These are phyloP conservation scores for Dicyrtoma fusca DNA, from an alignment of 2,888 invertebrate genomes.

Conservation along the genomic window DNA sequence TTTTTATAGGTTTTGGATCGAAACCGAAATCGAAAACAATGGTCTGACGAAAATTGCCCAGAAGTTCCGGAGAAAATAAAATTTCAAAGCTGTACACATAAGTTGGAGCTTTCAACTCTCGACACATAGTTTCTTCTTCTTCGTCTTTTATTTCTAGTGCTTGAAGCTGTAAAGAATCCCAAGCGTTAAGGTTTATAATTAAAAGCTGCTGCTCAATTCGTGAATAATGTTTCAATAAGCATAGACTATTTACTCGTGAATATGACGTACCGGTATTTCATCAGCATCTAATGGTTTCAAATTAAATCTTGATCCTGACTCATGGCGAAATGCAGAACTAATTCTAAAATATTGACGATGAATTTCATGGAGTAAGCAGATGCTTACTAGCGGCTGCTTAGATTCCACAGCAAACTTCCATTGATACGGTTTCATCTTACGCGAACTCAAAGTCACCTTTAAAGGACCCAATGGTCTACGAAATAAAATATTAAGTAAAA, in stretches of 20 bases:
- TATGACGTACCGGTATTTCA: slow-evolving; percentile 12
- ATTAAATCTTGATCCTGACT: slow-evolving; percentile 30
- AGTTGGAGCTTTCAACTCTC: slow-evolving; percentile 43
- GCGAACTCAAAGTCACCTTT: slow-evolving; percentile 39
- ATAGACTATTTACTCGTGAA: too few relatives aligned
- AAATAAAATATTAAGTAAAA: too few relatives aligned
- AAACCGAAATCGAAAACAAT: slow-evolving; percentile 75
- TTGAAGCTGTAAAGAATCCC: slow-evolving; percentile 38
- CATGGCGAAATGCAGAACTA: slow-evolving; percentile 48
- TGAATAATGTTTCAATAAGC: too few relatives aligned
- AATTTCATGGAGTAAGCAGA: slow-evolving; percentile 52
- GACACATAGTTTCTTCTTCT: slow-evolving; percentile 42
- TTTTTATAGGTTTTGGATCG: slow-evolving; percentile 67
- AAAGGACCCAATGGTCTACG: slow-evolving; percentile 47
- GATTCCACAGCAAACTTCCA: slow-evolving; percentile 54
- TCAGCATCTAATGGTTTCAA: background rate
- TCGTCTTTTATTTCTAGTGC: slow-evolving; percentile 37
- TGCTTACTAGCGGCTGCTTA: slow-evolving; percentile 41
- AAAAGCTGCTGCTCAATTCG: slow-evolving; percentile 4
- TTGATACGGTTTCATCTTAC: slow-evolving; percentile 46
- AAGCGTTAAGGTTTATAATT: slow-evolving; percentile 25
- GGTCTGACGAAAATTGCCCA: slow-evolving; percentile 77
- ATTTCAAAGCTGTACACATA: slow-evolving; percentile 63
- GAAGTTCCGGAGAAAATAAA: slow-evolving; percentile 71
- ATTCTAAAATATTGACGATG: slow-evolving; percentile 55